phyloP scores from a whole-genome alignment of 2,797 vertebrate species.

The Triplophysa yarkandensis region DNA sequence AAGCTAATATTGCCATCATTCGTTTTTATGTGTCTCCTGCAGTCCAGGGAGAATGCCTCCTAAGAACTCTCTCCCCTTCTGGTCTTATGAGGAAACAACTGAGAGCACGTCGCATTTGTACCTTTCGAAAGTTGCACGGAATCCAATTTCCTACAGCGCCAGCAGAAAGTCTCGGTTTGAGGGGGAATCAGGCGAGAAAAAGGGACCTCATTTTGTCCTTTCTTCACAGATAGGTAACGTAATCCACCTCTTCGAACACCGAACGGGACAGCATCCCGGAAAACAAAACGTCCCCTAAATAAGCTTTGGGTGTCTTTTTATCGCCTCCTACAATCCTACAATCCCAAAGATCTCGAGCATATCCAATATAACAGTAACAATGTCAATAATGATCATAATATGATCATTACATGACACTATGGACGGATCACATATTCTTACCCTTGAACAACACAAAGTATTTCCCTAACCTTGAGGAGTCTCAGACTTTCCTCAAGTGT shows the following conservation, averaged over 20 bases:
- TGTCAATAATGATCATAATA: background rate
- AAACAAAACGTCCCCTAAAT: conserved; percentile 30
- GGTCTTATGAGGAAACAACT: conserved; percentile 60
- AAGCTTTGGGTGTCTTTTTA: conserved; percentile 6
- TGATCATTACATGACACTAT: too few relatives aligned
- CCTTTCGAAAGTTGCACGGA: conserved; percentile 65
- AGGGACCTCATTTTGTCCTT: conserved; percentile 26
- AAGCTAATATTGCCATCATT: conserved; percentile 80
- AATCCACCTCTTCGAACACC: conserved; percentile 30
- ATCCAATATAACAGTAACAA: background rate
- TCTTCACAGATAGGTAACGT: conserved; percentile 29
- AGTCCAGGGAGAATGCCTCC: conserved; percentile 69
- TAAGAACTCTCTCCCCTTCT: conserved; percentile 51
- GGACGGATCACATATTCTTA: background rate
- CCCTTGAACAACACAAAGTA: conserved; percentile 28
- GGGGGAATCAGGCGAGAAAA: conserved; percentile 39
- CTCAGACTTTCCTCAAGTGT: conserved; percentile 13
- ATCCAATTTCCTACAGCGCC: conserved; percentile 65
- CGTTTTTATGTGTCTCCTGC: conserved; percentile 70
- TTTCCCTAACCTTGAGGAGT: conserved; percentile 16
- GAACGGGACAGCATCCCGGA: conserved; percentile 2
- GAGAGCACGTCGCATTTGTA: conserved; percentile 64
- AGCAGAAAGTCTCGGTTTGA: conserved; percentile 58
- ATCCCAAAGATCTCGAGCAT: background rate
- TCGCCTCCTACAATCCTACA: background rate